Base-by-base conservation (phyloP, 2,113 vertebrate genomes). In the Siniperca knerii region DNA sequence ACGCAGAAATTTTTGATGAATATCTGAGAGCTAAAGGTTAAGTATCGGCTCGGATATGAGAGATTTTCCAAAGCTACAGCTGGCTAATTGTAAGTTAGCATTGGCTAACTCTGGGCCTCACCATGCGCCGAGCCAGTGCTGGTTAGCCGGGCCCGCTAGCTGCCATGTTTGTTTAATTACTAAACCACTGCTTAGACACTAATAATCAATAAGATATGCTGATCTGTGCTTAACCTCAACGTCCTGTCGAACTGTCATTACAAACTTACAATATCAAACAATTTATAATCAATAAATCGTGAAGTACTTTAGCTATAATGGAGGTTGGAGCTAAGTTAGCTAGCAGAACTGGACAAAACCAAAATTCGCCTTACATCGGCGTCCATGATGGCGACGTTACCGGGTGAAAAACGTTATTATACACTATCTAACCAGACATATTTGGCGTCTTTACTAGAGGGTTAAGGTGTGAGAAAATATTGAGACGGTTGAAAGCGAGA, bases 61-160 rank as follows among this genome's bases (percentile, higher is more conserved):
- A 15, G 2, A 37, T 67, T 25, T 13, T 29, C 10, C 33, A n/a
- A 29, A 10, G 40, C 25, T 50, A 18, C 37, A 60, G 6, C 37
- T 42, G 33, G 84, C 74, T 84, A 87, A 80, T 25, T 58, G 4
- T 54, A 55, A 35, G 79, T 86, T 90, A 90, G 90, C 90, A 16
- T 3, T 1, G 10, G 87, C 65, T 90, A 78, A 76, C 37, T 72
- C 7, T 2, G 68, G 93, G 78, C 92, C 92, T 88, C 55, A 67
- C 93, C 93, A 94, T 92, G 93, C 93, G 90, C 71, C 60, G 48
- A 80, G 67, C 57, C 48, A 65, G 10, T 2, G 69, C 69, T 46
- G 4, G 37, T 33, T 92, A 89, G 87, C 91, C 23, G 62, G 89
- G 91, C 86, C 88, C 40, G 79, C 62, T 85, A 77, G 55, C 80